phyloP scores from a whole-genome alignment of 1,140 invertebrate species.

The Helicoverpa zea region DNA sequence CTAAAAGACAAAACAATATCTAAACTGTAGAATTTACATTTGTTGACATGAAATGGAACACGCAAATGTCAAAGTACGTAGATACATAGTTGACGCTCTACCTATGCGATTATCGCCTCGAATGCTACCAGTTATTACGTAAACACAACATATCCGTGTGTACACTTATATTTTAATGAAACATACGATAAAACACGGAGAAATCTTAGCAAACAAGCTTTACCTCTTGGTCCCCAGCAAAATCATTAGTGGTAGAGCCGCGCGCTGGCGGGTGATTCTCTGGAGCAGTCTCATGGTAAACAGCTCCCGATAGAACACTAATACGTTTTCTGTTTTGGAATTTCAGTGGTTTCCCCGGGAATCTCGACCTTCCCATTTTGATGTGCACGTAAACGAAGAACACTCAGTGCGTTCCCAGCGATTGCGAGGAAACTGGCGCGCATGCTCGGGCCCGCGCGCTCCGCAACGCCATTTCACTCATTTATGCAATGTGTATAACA shows the following conservation, averaged over 20 bases:
- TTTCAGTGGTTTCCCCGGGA: conserved; percentile 94
- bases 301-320: conserved; percentile 89
- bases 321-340: conserved; percentile 93
- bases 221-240: conserved; percentile 85
- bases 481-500: conserved; percentile 86
- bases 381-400: conserved; percentile 84
- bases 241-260: conserved; percentile 79
- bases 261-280: conserved; percentile 80
- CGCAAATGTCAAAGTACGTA: conserved; percentile 73
- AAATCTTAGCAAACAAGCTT: conserved; percentile 63
- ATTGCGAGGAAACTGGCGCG: conserved; percentile 85
- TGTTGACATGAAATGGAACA: conserved; percentile 72
- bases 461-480: conserved; percentile 86
- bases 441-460: conserved; percentile 86
- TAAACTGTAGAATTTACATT: conserved; percentile 48
- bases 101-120: conserved; percentile 64
- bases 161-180: conserved; percentile 63
- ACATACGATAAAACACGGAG: conserved; percentile 57
- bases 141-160: conserved; percentile 77
- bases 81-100: conserved; percentile 60
- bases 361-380: conserved; percentile 90
- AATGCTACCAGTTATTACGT: conserved; percentile 80
- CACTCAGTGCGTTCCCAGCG: conserved; percentile 85
- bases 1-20: conserved; percentile 25
- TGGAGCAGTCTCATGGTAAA: conserved; percentile 83